Percentiles rank a stretch among this genome's conserved stretches.
Evolutionary conservation across 1,140 invertebrate genomes (phyloP).

Genomic region (Drosophila kohkoa): DNA sequence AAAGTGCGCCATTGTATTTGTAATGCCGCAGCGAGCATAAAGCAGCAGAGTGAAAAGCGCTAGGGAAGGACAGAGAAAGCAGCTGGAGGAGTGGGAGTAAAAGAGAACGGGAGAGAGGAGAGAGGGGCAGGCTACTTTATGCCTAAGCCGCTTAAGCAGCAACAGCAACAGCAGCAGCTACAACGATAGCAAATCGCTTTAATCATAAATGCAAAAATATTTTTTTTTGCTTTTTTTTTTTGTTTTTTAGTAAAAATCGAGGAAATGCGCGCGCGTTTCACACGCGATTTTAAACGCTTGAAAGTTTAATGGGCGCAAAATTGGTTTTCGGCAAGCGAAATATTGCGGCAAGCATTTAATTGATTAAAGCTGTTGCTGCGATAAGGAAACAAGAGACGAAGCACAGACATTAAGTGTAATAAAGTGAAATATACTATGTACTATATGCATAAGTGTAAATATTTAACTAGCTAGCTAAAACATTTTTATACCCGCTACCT

Average conservation of each 20-base stretch:
- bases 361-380: slow-evolving; percentile 1
- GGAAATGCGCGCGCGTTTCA: slow-evolving; percentile 11
- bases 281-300: slow-evolving; percentile 33
- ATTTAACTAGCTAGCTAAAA: too few relatives aligned
- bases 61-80: neutral
- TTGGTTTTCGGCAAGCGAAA: neutral
- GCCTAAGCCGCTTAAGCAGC: neutral
- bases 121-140: neutral
- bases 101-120: neutral
- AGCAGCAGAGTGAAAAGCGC: neutral
- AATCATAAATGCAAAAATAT: slow-evolving; percentile 22
- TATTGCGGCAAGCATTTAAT: slow-evolving; percentile 4
- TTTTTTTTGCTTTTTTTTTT: too few relatives aligned
- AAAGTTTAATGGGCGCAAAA: slow-evolving; percentile 18
- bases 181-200: slow-evolving; percentile 7
- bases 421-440: neutral
- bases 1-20: slow-evolving; percentile 32
- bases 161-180: slow-evolving; percentile 5
- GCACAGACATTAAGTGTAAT: neutral
- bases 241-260: neutral
- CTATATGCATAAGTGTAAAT: too few relatives aligned
- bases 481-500: too few relatives aligned
- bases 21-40: slow-evolving; percentile 5
- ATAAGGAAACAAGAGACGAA: neutral
- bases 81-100: neutral